Base-by-base conservation (phyloP, 2,888 invertebrate genomes). In the Xanthorhoe spadicearia region DNA sequence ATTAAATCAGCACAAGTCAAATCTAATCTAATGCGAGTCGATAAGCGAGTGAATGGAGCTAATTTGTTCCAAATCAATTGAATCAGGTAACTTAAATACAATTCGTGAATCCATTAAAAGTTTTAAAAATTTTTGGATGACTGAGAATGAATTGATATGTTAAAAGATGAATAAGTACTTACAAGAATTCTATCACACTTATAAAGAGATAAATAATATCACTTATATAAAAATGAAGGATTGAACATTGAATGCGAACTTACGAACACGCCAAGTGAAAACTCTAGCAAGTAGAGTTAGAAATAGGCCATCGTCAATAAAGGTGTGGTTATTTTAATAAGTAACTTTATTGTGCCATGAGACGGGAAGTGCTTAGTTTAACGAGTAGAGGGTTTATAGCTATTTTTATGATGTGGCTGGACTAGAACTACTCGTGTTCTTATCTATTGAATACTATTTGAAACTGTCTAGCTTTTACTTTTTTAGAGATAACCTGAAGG, bases 301-400 rank as follows among this genome's bases (percentile, higher is more conserved):
- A 7, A 32, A 43, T 43, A 65, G 38, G 38, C 10, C 38, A 43
- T 43, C 38, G 38, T 57, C 23, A 23, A 64, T 64, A 61, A 73
- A 87, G 85, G 85, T 84, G 87, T 79, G 82, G 83, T 85, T 84
- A 84, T 83, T 85, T 81, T 86, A 87, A 86, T 87, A 87, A 87
- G 84, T 80, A 77, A 84, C 77, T 87, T 88, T 88, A 88, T 88
- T 86, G 84, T 84, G 82, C 83, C 79, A 79, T 66, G 68, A 72
- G 72, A 74, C 72, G 80, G 81, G 79, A 85, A 87, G 84, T 84
- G 80, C 83, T 83, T 76, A 76, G 73, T 77, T 82, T 89, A 85
- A 87, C 83, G 86, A 85, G 85, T 74, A 77, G 77, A 79, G 75
- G 70, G 77, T 88, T 88, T 87, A 89, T 77, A 77, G 74, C 73